phyloP scores from a whole-genome alignment of 1,140 invertebrate species.

The Probaryconus sp. region DNA sequence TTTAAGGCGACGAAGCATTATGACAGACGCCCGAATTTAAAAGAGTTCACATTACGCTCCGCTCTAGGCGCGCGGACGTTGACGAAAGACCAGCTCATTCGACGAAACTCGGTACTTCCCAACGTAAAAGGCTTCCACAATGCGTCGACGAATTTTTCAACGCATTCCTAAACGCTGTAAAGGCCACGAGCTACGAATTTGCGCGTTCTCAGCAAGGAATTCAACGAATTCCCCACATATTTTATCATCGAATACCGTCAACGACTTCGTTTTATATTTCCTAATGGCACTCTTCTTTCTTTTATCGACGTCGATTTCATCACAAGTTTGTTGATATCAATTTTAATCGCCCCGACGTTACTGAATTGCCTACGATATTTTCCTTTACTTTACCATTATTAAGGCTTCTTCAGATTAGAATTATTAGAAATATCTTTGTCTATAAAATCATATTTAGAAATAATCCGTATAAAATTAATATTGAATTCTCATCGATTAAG shows the following conservation, averaged over 20 bases:
- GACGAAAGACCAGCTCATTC: conserved; percentile 1
- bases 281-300: no score
- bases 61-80: neutral
- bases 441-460: no score
- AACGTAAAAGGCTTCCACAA: conserved; percentile 13
- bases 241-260: conserved; percentile 19
- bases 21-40: conserved; percentile 28
- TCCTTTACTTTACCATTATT: no score
- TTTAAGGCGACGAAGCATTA: conserved; percentile 59
- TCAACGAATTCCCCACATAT: conserved; percentile 42
- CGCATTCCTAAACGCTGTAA: conserved; percentile 42
- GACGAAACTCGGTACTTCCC: neutral
- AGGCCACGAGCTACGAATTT: conserved; percentile 12
- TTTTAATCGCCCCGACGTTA: no score
- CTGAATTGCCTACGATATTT: no score
- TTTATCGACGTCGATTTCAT: no score
- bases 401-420: no score
- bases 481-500: no score
- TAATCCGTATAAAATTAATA: no score
- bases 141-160: conserved; percentile 46
- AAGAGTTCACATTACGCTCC: conserved; percentile 2
- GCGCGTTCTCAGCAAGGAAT: conserved; percentile 21
- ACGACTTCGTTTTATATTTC: neutral
- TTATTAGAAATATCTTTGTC: no score
- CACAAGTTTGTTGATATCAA: no score